Conservation (phyloP, 2,113 vertebrate species). For the Ictalurus punctatus region DNA sequence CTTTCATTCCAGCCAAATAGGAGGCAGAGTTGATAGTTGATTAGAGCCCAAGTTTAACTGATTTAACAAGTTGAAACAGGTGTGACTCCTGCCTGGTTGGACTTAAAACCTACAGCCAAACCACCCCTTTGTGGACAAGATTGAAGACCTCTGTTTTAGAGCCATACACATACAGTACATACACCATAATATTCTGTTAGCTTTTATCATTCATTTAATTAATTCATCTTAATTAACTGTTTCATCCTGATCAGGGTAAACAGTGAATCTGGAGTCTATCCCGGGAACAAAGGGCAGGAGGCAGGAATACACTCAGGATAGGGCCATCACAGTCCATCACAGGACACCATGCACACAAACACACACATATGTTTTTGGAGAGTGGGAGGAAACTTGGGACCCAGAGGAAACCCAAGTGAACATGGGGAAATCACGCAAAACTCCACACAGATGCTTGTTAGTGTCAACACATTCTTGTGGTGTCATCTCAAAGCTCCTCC, state of each 20-base stretch:
- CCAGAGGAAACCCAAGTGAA: not conserved
- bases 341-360: not conserved
- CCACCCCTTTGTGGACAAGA: not conserved
- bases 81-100: not conserved
- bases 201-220: not conserved
- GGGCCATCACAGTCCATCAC: not conserved
- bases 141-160: not conserved
- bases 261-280: not conserved
- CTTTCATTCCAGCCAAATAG: not conserved
- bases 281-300: not conserved
- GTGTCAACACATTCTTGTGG: not conserved
- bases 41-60: not conserved
- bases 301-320: not conserved
- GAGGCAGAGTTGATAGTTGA: not conserved
- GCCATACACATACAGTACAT: not conserved
- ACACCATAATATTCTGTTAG: not conserved
- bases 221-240: not conserved
- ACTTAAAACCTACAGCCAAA: not conserved
- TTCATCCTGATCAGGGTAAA: not conserved
- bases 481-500: not conserved
- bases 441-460: not conserved
- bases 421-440: not conserved
- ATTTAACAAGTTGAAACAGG: not conserved
- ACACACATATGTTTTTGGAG: not conserved
- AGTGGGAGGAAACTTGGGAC: not conserved